These are phyloP conservation scores for Toxotes lorentzi DNA, from an alignment of 2,797 vertebrate species.

Conservation along the genomic window DNA sequence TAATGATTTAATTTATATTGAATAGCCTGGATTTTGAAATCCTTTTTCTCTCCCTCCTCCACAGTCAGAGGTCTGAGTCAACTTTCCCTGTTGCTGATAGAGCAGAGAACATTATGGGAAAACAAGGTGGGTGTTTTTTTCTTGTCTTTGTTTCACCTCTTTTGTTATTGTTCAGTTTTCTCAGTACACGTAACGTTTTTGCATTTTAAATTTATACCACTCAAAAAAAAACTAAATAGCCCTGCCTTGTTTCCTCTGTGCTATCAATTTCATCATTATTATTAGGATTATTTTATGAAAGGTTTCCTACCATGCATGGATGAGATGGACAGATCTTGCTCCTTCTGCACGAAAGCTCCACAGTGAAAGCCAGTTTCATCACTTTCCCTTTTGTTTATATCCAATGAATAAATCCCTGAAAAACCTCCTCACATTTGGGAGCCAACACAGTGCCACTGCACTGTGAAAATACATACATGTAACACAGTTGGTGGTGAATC, in stretches of 20 bases:
- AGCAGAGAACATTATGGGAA: no score
- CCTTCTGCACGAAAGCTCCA: not conserved
- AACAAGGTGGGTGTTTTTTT: no score
- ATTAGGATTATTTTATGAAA: not conserved
- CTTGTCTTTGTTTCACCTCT: no score
- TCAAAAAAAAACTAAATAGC: not conserved
- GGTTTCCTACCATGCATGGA: conserved; percentile 56
- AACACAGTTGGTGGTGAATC: not conserved
- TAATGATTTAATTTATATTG: no score
- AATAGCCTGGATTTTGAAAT: no score
- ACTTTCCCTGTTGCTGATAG: no score
- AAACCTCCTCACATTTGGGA: not conserved
- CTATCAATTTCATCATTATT: not conserved
- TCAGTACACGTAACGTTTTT: no score
- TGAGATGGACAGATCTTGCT: conserved; percentile 13
- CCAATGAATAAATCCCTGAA: not conserved
- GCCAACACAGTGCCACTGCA: not conserved
- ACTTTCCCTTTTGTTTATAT: conserved; percentile 11
- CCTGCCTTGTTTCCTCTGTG: no score
- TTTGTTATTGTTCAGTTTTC: no score
- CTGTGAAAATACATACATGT: conserved; percentile 1
- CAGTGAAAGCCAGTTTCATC: not conserved
- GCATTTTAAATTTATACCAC: not conserved
- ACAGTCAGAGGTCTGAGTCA: no score
- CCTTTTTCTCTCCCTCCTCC: no score